phyloP scores from a whole-genome alignment of 2,113 vertebrate genomes.

The Planiliza haematocheilus region DNA sequence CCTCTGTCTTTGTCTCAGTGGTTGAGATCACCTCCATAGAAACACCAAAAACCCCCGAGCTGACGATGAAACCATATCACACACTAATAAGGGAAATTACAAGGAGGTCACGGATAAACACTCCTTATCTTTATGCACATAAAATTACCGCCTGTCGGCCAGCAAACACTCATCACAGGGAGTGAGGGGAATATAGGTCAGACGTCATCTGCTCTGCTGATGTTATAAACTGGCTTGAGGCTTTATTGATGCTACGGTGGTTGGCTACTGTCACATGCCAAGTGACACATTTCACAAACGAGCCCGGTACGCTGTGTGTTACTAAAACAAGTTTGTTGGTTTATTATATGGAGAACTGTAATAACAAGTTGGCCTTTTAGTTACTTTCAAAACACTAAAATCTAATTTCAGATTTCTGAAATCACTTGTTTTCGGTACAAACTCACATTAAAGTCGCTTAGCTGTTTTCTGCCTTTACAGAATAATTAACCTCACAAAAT shows the following conservation, averaged over 20 bases:
- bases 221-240: constrained; percentile 32
- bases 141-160: not conserved
- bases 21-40: not conserved
- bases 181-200: constrained; percentile 50
- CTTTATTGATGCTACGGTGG: constrained; percentile 50
- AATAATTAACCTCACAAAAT: no score
- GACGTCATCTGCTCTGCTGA: constrained; percentile 57
- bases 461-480: no score
- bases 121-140: constrained; percentile 14
- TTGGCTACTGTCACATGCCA: constrained; percentile 18
- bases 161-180: not conserved
- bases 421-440: no score
- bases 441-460: no score
- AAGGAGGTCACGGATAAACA: constrained; percentile 40
- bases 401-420: no score
- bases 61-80: not conserved
- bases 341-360: no score
- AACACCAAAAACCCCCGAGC: not conserved
- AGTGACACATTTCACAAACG: constrained; percentile 41
- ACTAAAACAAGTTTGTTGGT: not conserved
- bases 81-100: not conserved
- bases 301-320: constrained; percentile 29
- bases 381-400: constrained; percentile 29
- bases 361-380: no score
- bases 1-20: not conserved